Conservation (phyloP, 2,888 invertebrate genomes). For the Syrphus vitripennis region DNA sequence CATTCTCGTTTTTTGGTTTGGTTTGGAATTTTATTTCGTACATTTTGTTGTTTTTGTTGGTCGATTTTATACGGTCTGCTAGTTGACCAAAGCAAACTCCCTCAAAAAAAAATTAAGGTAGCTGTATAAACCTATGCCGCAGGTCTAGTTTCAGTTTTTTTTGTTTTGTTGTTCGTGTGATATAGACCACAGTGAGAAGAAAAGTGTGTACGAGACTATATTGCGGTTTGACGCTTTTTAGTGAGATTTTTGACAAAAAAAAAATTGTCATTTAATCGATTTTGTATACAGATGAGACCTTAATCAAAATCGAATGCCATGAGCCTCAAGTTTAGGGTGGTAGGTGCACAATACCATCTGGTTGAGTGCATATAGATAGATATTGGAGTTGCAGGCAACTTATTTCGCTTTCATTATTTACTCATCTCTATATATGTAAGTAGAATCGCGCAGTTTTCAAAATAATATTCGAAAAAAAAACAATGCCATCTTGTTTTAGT, state of each 20-base stretch:
- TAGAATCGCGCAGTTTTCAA: background rate
- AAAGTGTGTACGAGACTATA: constrained; percentile 52
- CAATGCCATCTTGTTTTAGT: background rate
- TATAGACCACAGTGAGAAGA: constrained; percentile 52
- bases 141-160: background rate
- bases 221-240: constrained; percentile 70
- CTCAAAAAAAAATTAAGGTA: background rate
- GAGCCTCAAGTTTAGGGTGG: background rate
- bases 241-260: background rate
- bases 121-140: background rate
- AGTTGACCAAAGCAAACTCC: background rate
- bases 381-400: background rate
- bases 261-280: background rate
- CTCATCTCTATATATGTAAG: constrained; percentile 18
- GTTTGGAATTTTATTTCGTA: constrained; percentile 51
- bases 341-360: background rate
- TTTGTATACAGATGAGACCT: background rate
- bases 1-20: constrained; percentile 3
- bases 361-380: background rate
- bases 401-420: constrained; percentile 57
- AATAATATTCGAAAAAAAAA: constrained; percentile 34
- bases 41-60: background rate
- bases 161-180: background rate
- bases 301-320: constrained; percentile 11
- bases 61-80: constrained; percentile 25